phyloP scores from a whole-genome alignment of 2,888 invertebrate species.

The Lapara coniferarum region DNA sequence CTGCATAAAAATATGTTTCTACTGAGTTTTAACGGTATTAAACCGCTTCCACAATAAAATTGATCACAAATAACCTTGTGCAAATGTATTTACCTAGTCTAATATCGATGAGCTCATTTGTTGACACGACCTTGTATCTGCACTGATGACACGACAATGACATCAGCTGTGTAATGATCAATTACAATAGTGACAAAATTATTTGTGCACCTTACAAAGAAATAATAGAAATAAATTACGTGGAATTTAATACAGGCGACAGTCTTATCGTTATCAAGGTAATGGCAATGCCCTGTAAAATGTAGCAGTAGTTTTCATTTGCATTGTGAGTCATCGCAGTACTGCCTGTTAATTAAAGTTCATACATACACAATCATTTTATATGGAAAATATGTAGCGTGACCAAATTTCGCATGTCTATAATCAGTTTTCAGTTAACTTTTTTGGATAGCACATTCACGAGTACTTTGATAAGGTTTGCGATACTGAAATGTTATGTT shows the following conservation, averaged over 20 bases:
- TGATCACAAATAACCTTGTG: slow-evolving; percentile 59
- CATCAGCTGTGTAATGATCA: slow-evolving; percentile 66
- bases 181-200: slow-evolving; percentile 36
- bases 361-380: slow-evolving; percentile 11
- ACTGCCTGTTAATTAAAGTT: neutral
- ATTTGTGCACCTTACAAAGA: slow-evolving; percentile 16
- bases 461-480: slow-evolving; percentile 32
- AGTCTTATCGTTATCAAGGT: neutral
- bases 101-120: slow-evolving; percentile 76
- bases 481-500: slow-evolving; percentile 17
- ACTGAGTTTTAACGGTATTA: neutral
- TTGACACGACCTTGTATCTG: slow-evolving; percentile 76
- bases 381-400: slow-evolving; percentile 39
- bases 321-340: neutral
- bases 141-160: slow-evolving; percentile 64
- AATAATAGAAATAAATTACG: slow-evolving; percentile 6
- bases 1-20: neutral
- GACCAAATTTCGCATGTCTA: slow-evolving; percentile 49
- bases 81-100: slow-evolving; percentile 44
- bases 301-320: slow-evolving; percentile 1
- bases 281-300: neutral
- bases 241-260: neutral
- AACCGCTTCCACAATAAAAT: slow-evolving; percentile 43
- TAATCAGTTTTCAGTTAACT: slow-evolving; percentile 40
- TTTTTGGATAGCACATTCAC: slow-evolving; percentile 32